phyloP scores from a whole-genome alignment of 2,888 invertebrate genomes.

The Andrena hattorfiana region DNA sequence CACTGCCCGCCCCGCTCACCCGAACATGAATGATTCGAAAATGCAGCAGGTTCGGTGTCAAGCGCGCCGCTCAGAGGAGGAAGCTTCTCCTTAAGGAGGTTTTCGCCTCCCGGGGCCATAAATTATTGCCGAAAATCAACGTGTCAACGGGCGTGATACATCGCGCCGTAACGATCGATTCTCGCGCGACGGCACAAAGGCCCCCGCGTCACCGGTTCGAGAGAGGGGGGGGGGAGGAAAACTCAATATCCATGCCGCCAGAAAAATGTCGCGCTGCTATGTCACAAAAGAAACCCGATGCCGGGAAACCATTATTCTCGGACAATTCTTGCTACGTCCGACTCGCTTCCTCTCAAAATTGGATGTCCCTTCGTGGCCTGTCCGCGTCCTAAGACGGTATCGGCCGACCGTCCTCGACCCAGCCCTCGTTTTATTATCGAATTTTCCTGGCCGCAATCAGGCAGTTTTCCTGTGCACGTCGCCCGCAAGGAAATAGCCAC shows the following conservation, averaged over 20 bases:
- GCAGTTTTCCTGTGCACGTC: constrained; percentile 38
- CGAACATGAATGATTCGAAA: background rate
- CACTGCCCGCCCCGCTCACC: no score
- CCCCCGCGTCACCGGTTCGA: constrained; percentile 31
- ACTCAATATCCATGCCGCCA: constrained; percentile 62
- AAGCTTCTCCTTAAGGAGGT: constrained; percentile 4
- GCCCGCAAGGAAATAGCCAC: constrained; percentile 40
- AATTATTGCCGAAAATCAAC: constrained; percentile 59
- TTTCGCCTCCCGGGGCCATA: constrained; percentile 24
- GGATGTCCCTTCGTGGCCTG: constrained; percentile 49
- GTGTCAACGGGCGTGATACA: constrained; percentile 52
- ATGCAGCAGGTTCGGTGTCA: background rate
- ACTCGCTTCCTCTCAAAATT: constrained; percentile 62
- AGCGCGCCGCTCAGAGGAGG: background rate
- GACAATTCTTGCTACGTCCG: constrained; percentile 66
- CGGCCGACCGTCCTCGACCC: constrained; percentile 31
- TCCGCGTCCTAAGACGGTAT: constrained; percentile 43
- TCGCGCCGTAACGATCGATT: constrained; percentile 59
- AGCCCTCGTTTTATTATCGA: constrained; percentile 48
- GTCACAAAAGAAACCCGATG: constrained; percentile 69
- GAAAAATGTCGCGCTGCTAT: constrained; percentile 70
- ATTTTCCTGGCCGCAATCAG: constrained; percentile 54
- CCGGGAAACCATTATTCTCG: constrained; percentile 66
- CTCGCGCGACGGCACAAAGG: constrained; percentile 44
- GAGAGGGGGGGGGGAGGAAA: constrained; percentile 15